These are phyloP conservation scores for Tychaedon coryphoeus DNA, from an alignment of 2,113 vertebrate species.

Conservation along the genomic window DNA sequence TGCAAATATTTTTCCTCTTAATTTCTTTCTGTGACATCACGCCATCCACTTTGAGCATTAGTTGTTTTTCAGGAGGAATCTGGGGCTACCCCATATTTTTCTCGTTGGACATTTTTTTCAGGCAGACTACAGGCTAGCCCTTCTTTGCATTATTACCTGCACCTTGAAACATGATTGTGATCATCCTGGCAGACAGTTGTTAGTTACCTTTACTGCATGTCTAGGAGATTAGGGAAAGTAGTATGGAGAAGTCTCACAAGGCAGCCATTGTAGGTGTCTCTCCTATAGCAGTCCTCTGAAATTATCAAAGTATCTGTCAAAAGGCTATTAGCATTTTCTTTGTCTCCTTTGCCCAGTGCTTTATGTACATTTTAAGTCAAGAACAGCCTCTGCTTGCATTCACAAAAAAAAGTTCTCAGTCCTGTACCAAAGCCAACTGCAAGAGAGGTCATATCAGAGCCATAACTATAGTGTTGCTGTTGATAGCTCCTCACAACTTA, in stretches of 20 bases:
- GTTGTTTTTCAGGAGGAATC: neutral
- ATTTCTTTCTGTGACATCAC: neutral
- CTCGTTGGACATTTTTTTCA: neutral
- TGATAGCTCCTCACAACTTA: neutral
- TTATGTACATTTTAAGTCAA: neutral
- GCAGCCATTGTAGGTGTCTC: neutral
- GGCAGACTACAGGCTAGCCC: neutral
- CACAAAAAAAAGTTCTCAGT: neutral
- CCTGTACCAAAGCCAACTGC: neutral
- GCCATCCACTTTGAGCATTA: neutral
- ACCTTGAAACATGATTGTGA: neutral
- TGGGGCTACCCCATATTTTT: neutral
- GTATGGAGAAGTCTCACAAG: neutral
- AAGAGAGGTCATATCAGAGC: neutral
- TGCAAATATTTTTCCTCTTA: neutral
- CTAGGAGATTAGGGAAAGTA: neutral
- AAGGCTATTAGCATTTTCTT: neutral
- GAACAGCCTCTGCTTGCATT: neutral
- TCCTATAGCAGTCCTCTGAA: neutral
- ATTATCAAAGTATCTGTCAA: neutral
- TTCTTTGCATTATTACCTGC: neutral
- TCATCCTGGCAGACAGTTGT: neutral
- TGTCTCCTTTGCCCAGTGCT: neutral
- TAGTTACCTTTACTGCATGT: neutral
- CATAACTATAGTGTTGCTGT: neutral